Evolutionary conservation across 1,140 invertebrate species (phyloP).

Genomic region (Orius insidiosus): DNA sequence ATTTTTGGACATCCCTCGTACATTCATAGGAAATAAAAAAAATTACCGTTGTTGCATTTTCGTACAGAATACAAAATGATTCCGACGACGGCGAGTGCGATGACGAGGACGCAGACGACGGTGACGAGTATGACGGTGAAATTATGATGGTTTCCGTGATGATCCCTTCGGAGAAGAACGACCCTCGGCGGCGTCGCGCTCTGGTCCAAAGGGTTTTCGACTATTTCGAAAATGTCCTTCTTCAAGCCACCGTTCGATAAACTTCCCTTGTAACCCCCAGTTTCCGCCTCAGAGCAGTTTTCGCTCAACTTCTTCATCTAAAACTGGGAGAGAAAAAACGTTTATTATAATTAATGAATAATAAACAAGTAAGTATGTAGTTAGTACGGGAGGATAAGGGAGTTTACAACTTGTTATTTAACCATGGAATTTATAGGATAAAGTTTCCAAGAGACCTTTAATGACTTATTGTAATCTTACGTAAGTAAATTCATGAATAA

Average conservation of each 20-base stretch:
- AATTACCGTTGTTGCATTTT: conserved; percentile 8
- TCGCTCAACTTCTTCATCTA: too few relatives aligned
- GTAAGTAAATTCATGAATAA: too few relatives aligned
- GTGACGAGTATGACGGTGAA: conserved; percentile 10
- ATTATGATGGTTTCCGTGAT: conserved; percentile 1
- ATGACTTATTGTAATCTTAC: too few relatives aligned
- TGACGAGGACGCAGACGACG: conserved; percentile 12
- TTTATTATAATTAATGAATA: too few relatives aligned
- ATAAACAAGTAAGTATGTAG: too few relatives aligned
- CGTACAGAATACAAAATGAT: conserved; percentile 2
- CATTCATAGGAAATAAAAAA: too few relatives aligned
- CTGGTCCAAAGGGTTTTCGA: conserved; percentile 13
- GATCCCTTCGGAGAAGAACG: conserved; percentile 8
- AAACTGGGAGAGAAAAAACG: too few relatives aligned
- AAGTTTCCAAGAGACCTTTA: too few relatives aligned
- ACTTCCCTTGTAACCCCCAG: neutral
- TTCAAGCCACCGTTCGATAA: conserved; percentile 3
- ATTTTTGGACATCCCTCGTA: too few relatives aligned
- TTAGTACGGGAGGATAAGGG: too few relatives aligned
- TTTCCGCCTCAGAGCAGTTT: neutral
- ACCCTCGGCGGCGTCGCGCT: conserved; percentile 5
- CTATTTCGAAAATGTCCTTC: conserved; percentile 13
- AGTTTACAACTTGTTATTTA: too few relatives aligned
- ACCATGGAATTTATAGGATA: too few relatives aligned
- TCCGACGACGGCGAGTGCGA: conserved; percentile 9